Percentiles rank a stretch among this genome's conserved stretches.
phyloP scores from a whole-genome alignment of 2,113 vertebrate species.

The Columbina picui region DNA sequence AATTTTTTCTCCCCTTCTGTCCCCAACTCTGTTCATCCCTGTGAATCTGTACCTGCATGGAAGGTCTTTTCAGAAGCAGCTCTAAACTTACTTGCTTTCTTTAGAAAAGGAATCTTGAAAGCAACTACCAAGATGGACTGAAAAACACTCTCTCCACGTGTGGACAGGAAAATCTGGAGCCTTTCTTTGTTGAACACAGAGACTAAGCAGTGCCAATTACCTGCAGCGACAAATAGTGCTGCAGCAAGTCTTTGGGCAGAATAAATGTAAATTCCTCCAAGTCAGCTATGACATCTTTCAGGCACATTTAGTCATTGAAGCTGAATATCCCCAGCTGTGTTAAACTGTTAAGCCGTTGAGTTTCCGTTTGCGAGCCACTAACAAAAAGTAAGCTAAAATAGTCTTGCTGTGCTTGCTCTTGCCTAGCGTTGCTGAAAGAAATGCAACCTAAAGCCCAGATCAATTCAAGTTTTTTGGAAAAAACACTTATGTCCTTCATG shows the following conservation, averaged over 20 bases:
- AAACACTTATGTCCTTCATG: not conserved
- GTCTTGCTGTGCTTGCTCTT: constrained; percentile 54
- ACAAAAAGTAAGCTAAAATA: constrained; percentile 38
- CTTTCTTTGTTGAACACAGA: not conserved
- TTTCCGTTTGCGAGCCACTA: constrained; percentile 25
- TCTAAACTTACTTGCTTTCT: not conserved
- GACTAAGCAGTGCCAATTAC: not conserved
- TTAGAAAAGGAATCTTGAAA: not conserved
- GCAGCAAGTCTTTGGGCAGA: not conserved
- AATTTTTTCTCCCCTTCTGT: not conserved
- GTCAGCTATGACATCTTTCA: constrained; percentile 24
- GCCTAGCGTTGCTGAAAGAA: constrained; percentile 2
- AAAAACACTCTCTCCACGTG: not conserved
- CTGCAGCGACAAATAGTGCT: not conserved
- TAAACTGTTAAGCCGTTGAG: constrained; percentile 52
- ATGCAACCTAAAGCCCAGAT: not conserved
- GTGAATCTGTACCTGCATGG: not conserved
- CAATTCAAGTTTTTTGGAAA: not conserved
- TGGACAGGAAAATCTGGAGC: not conserved
- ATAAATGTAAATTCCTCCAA: constrained; percentile 33
- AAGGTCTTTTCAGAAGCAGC: not conserved
- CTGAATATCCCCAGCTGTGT: constrained; percentile 60
- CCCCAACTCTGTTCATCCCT: not conserved
- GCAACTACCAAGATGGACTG: not conserved
- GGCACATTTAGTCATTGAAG: constrained; percentile 32